phyloP scores from a whole-genome alignment of 35 echinoderm and acorn worm genomes.

The Apostichopus californicus region DNA sequence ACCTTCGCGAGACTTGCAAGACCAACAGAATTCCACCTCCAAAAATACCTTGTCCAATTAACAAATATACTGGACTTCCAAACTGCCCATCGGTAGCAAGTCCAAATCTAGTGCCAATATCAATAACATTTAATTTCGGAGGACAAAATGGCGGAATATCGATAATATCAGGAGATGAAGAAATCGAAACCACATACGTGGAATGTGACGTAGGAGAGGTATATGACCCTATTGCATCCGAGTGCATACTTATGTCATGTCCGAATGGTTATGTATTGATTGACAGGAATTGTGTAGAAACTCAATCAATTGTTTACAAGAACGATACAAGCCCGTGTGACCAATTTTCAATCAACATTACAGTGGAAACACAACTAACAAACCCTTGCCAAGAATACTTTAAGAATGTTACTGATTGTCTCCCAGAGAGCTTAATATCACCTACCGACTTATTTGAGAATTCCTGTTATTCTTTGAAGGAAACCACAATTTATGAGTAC shows the following conservation, averaged over 20 bases:
- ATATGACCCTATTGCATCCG: conserved; percentile 21
- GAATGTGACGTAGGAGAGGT: conserved; percentile 32
- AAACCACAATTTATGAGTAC: not conserved
- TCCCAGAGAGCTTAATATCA: not conserved
- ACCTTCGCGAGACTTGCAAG: not conserved
- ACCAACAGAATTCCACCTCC: not conserved
- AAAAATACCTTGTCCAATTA: not conserved
- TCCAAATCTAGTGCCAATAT: conserved; percentile 13
- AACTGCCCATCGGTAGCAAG: not conserved
- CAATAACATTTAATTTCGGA: conserved; percentile 39
- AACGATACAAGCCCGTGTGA: not conserved
- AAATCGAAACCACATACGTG: not conserved
- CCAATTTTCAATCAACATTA: conserved; percentile 21
- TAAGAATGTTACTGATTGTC: not conserved
- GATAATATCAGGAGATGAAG: not conserved
- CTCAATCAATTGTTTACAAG: not conserved
- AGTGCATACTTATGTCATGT: conserved; percentile 21
- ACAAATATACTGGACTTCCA: not conserved
- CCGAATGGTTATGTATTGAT: conserved; percentile 1
- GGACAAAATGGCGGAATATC: conserved; percentile 23
- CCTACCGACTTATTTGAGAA: not conserved
- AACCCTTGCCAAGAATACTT: not conserved
- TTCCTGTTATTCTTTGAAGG: not conserved
- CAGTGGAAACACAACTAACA: not conserved
- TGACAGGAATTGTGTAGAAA: conserved; percentile 14